phyloP scores from a whole-genome alignment of 2,888 invertebrate species.

The Morinoia aosen region DNA sequence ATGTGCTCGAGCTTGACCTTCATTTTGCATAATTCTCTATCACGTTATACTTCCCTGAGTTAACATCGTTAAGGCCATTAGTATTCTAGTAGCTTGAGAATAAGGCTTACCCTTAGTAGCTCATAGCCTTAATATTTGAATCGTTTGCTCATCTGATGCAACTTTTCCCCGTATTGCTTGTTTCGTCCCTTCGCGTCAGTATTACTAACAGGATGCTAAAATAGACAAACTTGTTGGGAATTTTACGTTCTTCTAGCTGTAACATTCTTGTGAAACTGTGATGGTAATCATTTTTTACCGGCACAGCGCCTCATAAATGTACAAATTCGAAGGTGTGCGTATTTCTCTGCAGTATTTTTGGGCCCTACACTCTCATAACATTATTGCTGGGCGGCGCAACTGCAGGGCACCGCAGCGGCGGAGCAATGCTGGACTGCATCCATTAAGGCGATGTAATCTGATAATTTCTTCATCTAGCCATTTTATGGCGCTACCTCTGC shows the following conservation, averaged over 20 bases:
- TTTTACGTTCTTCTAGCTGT: neutral
- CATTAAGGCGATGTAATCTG: slow-evolving; percentile 37
- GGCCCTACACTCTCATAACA: neutral
- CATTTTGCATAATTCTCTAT: no score
- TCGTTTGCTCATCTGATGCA: no score
- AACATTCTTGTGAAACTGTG: neutral
- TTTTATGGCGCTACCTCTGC: slow-evolving; percentile 13
- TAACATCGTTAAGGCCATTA: no score
- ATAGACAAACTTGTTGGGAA: neutral
- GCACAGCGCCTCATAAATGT: neutral
- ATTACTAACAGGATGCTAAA: neutral
- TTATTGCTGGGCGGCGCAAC: neutral
- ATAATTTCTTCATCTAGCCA: slow-evolving; percentile 34
- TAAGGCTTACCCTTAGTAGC: no score
- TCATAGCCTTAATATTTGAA: no score
- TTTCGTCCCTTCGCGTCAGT: no score
- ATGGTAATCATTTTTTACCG: neutral
- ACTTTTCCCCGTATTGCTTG: no score
- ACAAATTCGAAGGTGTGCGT: neutral
- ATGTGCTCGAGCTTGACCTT: no score
- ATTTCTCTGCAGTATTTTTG: neutral
- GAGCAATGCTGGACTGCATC: slow-evolving; percentile 26
- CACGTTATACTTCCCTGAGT: no score
- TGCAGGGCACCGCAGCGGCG: neutral
- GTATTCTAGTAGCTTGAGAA: no score